phyloP scores from a whole-genome alignment of 2,797 vertebrate species.

The Anabacerthia variegaticeps region DNA sequence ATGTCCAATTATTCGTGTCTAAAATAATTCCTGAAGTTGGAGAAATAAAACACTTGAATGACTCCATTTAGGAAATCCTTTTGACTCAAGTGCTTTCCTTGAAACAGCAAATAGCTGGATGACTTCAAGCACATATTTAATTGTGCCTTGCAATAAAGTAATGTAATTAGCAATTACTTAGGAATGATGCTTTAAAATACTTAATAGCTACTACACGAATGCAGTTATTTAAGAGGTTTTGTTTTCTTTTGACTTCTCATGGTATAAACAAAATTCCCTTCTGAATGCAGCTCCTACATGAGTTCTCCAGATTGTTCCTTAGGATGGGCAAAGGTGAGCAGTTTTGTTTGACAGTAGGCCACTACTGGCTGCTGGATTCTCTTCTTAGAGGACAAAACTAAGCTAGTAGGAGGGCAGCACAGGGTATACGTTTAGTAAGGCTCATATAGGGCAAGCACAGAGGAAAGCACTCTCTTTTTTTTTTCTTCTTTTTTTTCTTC shows the following conservation, averaged over 20 bases:
- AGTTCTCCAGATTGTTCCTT: neutral
- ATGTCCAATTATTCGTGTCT: conserved; percentile 25
- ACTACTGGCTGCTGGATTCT: neutral
- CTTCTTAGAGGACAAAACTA: neutral
- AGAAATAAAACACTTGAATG: conserved; percentile 62
- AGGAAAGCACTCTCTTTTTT: neutral
- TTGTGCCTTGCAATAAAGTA: conserved; percentile 35
- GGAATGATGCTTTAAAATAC: conserved; percentile 3
- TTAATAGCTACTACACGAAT: neutral
- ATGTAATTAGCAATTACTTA: conserved; percentile 54
- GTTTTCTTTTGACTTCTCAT: neutral
- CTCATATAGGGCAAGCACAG: neutral
- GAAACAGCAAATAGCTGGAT: conserved; percentile 44
- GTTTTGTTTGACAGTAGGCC: neutral
- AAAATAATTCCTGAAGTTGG: conserved; percentile 35
- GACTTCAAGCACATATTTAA: conserved; percentile 50
- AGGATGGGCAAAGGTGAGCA: neutral
- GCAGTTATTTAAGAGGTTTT: neutral
- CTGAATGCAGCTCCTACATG: neutral
- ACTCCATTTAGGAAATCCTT: conserved; percentile 70
- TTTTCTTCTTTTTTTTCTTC: neutral
- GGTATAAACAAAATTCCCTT: neutral
- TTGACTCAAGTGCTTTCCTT: conserved; percentile 66
- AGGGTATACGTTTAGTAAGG: neutral
- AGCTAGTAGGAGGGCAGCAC: neutral